These are phyloP conservation scores for Drosophila cognata DNA, from an alignment of 2,888 invertebrate genomes.

Conservation along the genomic window DNA sequence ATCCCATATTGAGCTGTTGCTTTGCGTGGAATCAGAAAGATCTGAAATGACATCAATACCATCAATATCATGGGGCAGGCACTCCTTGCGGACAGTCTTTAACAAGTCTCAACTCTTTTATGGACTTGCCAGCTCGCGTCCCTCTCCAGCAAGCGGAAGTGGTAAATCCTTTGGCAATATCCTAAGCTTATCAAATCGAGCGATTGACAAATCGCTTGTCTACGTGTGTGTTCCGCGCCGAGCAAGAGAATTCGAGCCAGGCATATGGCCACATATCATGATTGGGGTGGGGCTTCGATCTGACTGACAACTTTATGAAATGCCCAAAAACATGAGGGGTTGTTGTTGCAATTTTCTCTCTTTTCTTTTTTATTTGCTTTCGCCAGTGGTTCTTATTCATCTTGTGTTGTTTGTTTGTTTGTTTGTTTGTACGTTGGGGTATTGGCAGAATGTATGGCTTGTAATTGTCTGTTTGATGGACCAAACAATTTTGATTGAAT, in stretches of 20 bases:
- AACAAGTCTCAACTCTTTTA: conserved; percentile 29
- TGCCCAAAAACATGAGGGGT: conserved; percentile 30
- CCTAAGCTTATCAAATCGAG: conserved; percentile 69
- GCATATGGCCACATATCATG: conserved; percentile 20
- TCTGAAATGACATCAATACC: not conserved
- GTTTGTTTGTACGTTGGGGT: conserved; percentile 20
- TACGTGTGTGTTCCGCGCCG: conserved; percentile 64
- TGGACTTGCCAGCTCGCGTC: not conserved
- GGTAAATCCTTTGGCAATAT: conserved; percentile 46
- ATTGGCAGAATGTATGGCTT: conserved; percentile 74
- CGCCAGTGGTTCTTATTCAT: conserved; percentile 5
- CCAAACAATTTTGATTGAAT: conserved; percentile 84
- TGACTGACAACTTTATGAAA: conserved; percentile 67
- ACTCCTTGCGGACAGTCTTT: conserved; percentile 13
- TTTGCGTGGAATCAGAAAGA: not conserved
- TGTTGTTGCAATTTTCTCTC: conserved; percentile 10
- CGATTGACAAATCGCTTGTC: conserved; percentile 76
- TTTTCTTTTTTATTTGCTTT: not conserved
- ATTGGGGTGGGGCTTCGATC: not conserved
- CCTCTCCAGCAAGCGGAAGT: not conserved
- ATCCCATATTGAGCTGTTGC: not conserved
- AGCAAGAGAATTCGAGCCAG: conserved; percentile 9
- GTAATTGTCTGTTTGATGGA: conserved; percentile 84
- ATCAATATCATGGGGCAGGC: not conserved
- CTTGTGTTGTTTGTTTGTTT: conserved; percentile 10